A percentile compares a stretch with the other conserved stretches of the same genome.
Evolutionary conservation across 2,888 invertebrate genomes (phyloP).

Genomic region (Taphrorychus bicolor): DNA sequence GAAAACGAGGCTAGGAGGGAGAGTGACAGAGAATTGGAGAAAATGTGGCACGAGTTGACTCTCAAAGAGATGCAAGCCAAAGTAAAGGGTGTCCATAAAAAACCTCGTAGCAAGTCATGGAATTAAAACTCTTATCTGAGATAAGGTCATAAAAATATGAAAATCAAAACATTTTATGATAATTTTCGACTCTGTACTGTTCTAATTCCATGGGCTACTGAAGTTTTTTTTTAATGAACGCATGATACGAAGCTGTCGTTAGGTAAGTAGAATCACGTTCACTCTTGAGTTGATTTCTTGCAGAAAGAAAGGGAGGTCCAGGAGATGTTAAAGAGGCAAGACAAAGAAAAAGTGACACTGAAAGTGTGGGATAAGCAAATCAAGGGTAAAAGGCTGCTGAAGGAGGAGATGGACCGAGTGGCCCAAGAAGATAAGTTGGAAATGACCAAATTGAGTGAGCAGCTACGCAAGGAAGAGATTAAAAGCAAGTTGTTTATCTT

Average conservation of each 20-base stretch:
- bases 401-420: slow-evolving; percentile 49
- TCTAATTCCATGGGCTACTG: too few species aligned
- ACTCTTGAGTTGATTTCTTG: neutral
- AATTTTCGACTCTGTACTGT: too few species aligned
- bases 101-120: too few species aligned
- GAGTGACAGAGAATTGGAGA: slow-evolving; percentile 65
- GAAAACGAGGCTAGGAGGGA: slow-evolving; percentile 65
- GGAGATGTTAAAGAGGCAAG: slow-evolving; percentile 60
- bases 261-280: too few species aligned
- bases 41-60: slow-evolving; percentile 68
- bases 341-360: slow-evolving; percentile 58
- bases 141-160: too few species aligned
- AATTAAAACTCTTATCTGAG: too few species aligned
- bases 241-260: too few species aligned
- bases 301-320: slow-evolving; percentile 65
- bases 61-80: slow-evolving; percentile 65
- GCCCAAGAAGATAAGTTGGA: slow-evolving; percentile 52
- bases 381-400: slow-evolving; percentile 52
- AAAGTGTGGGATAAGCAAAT: slow-evolving; percentile 55
- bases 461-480: slow-evolving; percentile 52
- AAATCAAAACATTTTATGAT: too few species aligned
- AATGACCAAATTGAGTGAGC: slow-evolving; percentile 49
- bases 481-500: slow-evolving; percentile 44
- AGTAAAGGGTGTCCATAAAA: too few species aligned
- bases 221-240: too few species aligned